Conservation (phyloP, 2,797 vertebrate species). For the Tapera naevia region DNA sequence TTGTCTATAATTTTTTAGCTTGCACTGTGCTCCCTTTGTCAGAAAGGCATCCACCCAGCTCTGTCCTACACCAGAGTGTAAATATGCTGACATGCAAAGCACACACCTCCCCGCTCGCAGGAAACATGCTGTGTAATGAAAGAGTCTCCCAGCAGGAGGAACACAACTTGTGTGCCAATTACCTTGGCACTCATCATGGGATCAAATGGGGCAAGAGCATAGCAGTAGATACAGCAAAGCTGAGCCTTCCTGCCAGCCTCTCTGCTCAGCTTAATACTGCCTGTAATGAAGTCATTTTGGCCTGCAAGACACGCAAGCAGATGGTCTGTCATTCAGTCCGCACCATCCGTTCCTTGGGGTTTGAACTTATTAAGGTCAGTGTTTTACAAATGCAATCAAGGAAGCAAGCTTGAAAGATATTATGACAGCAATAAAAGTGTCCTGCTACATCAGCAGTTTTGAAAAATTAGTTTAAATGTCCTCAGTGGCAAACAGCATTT, state of each 20-base stretch:
- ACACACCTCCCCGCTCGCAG: background rate
- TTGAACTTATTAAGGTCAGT: background rate
- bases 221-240: background rate
- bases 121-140: background rate
- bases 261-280: background rate
- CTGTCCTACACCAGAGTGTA: background rate
- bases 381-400: constrained; percentile 1
- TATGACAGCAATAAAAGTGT: constrained; percentile 38
- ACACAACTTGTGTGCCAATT: background rate
- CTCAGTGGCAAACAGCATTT: constrained; percentile 23
- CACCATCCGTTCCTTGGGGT: background rate
- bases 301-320: background rate
- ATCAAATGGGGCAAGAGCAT: background rate
- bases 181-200: background rate
- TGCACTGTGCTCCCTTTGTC: background rate
- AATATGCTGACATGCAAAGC: background rate
- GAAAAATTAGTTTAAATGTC: constrained; percentile 48
- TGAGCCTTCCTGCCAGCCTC: background rate
- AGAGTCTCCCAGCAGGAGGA: background rate
- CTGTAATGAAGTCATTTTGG: constrained; percentile 42
- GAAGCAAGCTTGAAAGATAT: background rate
- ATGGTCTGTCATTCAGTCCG: constrained; percentile 16
- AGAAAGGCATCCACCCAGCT: background rate
- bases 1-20: background rate
- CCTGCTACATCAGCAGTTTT: constrained; percentile 59